phyloP scores from a whole-genome alignment of 23 tunicate species.

The Trididemnum clinides region DNA sequence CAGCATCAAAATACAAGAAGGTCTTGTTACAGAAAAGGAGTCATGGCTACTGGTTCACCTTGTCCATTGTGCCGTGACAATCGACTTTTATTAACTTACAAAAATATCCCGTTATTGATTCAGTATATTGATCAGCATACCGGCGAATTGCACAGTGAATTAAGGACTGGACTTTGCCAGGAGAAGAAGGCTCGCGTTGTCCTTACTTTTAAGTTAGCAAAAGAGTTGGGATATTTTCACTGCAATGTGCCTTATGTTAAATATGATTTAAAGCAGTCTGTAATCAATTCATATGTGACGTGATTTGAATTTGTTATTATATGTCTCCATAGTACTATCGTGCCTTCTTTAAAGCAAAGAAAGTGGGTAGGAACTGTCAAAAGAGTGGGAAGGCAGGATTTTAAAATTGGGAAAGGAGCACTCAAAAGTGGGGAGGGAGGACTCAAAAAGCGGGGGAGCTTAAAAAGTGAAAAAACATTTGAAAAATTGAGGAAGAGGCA shows the following conservation, averaged over 20 bases:
- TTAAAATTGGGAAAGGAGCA: too few species aligned
- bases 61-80: conserved; percentile 63
- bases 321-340: too few species aligned
- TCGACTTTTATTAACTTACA: conserved; percentile 30
- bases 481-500: too few species aligned
- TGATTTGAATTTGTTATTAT: not conserved
- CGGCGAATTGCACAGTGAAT: not conserved
- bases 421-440: too few species aligned
- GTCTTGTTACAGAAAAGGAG: conserved; percentile 35
- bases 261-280: not conserved
- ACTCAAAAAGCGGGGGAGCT: too few species aligned
- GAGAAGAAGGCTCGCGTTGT: not conserved
- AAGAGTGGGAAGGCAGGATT: too few species aligned
- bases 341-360: too few species aligned
- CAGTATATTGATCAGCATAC: conserved; percentile 52
- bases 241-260: conserved; percentile 3
- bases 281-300: not conserved
- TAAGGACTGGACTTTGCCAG: conserved; percentile 54
- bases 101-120: conserved; percentile 47
- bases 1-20: conserved; percentile 66
- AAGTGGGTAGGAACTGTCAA: too few species aligned
- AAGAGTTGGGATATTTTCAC: conserved; percentile 19
- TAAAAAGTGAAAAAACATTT: too few species aligned
- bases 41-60: conserved; percentile 38
- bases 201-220: not conserved